Evolutionary conservation across 1,140 invertebrate species (phyloP), one percentile per base, ranked within the genome.

Genomic region (Physella acuta): DNA sequence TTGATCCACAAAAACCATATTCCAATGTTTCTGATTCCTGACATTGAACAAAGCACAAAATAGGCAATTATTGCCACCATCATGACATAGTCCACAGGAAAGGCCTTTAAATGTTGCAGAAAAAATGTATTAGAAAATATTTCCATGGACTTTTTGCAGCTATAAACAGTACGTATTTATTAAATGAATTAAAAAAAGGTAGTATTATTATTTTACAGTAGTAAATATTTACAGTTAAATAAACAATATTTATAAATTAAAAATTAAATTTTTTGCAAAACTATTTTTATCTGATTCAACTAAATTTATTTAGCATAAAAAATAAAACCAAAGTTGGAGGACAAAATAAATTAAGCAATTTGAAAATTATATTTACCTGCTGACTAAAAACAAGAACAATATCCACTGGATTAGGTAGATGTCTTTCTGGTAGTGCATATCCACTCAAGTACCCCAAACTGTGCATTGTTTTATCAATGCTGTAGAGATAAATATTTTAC

Each of bases 401-500:
- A 70, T 87, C 84, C 30, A 87, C 78, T 20, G 85, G 84, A 71
- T 87, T 87, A 0, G 83, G 84, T 0, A 86, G 69, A 24, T 77
- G 78, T 34, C 79, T 71, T 49, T 83, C 77, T 30, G 77, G 78
- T 44, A 86, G 73, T 8, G 79, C 76, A 77, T 85, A 87, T 1
- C 86, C 86, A 58, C 78, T 74, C 67, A 82, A 80, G 52, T 80
- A 81, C 16, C 85, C 85, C 26, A 81, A 61, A 17, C 85, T 85
- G 73, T 87, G 76, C 53, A 87, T 79, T 1, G 84, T 78, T 68
- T 86, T 86, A 74, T 87, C 86, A 75, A 87, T 84, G 70, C 85
- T 87, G n/a, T n/a, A n/a, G n/a, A n/a, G n/a, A n/a, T n/a, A n/a
- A n/a, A n/a, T n/a, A n/a, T n/a, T n/a, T n/a, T n/a, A n/a, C n/a